Evolutionary conservation across 2,888 invertebrate genomes (phyloP).

Genomic region (Apodemia duryi): DNA sequence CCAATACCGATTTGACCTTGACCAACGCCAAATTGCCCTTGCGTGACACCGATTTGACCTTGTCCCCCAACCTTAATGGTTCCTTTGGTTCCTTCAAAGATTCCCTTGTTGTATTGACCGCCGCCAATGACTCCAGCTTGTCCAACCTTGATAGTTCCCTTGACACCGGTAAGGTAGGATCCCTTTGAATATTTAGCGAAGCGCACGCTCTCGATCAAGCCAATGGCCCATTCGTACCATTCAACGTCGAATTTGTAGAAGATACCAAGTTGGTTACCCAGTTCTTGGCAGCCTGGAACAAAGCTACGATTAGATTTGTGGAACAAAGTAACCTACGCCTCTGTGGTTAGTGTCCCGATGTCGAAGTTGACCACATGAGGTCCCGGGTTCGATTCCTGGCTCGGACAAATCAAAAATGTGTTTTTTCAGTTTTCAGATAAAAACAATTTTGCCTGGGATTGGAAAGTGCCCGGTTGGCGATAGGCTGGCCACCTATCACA

Average conservation of each 20-base stretch:
- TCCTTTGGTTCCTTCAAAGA: constrained; percentile 26
- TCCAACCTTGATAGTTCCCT: constrained; percentile 30
- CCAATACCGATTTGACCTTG: constrained; percentile 27
- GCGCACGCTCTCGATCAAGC: constrained; percentile 57
- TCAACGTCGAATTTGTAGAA: constrained; percentile 81
- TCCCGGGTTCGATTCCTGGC: too few species aligned
- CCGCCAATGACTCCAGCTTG: constrained; percentile 19
- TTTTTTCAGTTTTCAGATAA: too few species aligned
- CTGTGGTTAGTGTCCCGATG: too few species aligned
- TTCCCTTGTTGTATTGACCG: constrained; percentile 24
- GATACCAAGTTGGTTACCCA: constrained; percentile 75
- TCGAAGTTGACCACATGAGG: too few species aligned
- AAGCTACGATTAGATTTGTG: too few species aligned
- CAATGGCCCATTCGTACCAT: constrained; percentile 78
- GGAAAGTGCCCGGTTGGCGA: too few species aligned
- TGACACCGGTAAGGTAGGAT: constrained; percentile 38
- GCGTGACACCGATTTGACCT: constrained; percentile 26
- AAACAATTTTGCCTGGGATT: too few species aligned
- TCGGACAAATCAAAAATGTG: too few species aligned
- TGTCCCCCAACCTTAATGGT: constrained; percentile 26
- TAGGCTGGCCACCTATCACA: too few species aligned
- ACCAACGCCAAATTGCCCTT: constrained; percentile 16
- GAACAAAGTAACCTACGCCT: too few species aligned
- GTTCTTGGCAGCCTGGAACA: constrained; percentile 73
- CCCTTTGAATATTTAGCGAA: constrained; percentile 53